Evolutionary conservation across 2,888 invertebrate species (phyloP).

Genomic region (Microctonus aethiopoides): DNA sequence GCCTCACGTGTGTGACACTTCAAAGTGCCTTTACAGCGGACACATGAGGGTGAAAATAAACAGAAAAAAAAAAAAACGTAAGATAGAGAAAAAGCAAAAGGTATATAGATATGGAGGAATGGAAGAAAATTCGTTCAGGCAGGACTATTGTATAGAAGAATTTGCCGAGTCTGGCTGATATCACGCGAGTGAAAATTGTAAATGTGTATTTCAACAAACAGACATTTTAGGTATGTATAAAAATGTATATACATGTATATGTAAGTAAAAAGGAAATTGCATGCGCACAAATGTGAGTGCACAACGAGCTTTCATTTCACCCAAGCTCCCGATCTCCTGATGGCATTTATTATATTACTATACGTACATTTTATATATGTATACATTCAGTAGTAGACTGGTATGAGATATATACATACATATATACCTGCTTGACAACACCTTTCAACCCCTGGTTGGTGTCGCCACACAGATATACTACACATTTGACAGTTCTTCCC

Average conservation of each 20-base stretch:
- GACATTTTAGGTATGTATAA: background rate
- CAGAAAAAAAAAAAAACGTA: background rate
- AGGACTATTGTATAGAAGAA: background rate
- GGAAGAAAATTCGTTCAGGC: background rate
- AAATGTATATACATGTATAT: background rate
- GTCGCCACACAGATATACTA: slow-evolving; percentile 9
- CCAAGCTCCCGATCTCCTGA: background rate
- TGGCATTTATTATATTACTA: background rate
- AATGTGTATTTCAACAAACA: background rate
- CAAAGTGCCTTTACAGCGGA: slow-evolving; percentile 1
- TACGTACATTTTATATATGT: background rate
- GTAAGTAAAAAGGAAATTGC: background rate
- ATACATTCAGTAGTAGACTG: background rate
- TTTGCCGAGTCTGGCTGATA: background rate
- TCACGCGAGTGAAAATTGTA: background rate
- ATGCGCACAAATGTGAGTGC: background rate
- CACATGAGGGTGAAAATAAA: background rate
- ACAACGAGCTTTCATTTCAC: background rate
- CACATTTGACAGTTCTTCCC: slow-evolving; percentile 45
- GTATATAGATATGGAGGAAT: background rate
- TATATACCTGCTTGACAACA: background rate
- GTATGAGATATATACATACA: background rate
- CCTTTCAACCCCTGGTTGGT: background rate
- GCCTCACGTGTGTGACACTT: slow-evolving; percentile 3
- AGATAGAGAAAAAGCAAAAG: background rate